Base-by-base conservation (phyloP, 2,113 vertebrate genomes). In the Platycercus adscitus region DNA sequence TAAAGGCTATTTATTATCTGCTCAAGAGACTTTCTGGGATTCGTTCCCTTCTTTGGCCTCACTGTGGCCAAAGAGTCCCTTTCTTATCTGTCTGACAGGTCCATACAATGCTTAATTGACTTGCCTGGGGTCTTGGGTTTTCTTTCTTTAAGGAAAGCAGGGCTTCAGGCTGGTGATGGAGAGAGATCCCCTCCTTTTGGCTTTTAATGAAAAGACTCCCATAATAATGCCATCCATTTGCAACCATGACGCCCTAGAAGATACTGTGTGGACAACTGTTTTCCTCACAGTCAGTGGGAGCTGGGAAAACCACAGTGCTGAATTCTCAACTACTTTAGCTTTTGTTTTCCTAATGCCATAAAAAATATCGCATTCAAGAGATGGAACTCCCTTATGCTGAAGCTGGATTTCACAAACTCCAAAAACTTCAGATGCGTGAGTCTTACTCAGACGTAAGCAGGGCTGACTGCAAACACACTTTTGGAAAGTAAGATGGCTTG, bases 51-150 rank as follows among this genome's bases (percentile, higher is more conserved):
- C 86, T 78, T 39, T 56, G 80, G 94, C 73, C 90, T 81, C 93
- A 50, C 88, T 81, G 53, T 35, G 86, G 93, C 94, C 95, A 91
- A 68, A 93, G 58, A 55, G 43, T 77, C 78, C 91, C 86, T 96
- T 96, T 96, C 88, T 96, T 84, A 95, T 95, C 95, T 95, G 84
- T 55, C 89, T 95, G 96, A 94, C 94, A 97, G 86, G 92, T 86
- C 92, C 56, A 56, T 72, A 96, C 96, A 97, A 97, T 89, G 60
- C 93, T 86, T 96, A 96, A 97, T 96, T 96, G 90, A 96, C 92
- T 96, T 91, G 95, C 95, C 94, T 76, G 89, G 89, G 93, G 90
- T 96, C 88, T 65, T 91, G 77, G 28, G 39, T 76, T 96, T 94
- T 95, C 89, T 94, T 91, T 95, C 95, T 95, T 91, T 93, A 64